Percentiles rank a stretch among this genome's conserved stretches.
phyloP scores from a whole-genome alignment of 2,113 vertebrate species.

The Cacatua alba region DNA sequence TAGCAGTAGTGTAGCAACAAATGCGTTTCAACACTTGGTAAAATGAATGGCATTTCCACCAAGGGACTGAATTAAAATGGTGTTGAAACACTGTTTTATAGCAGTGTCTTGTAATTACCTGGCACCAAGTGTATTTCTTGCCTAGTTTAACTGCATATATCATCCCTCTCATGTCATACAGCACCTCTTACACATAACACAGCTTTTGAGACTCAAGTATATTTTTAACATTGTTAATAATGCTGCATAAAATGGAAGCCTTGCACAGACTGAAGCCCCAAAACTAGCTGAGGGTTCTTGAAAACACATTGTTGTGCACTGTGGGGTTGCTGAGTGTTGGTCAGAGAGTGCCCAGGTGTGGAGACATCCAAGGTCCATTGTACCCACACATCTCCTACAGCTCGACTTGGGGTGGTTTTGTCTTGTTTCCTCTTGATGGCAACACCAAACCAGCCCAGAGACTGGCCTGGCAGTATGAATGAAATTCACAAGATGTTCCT shows the following conservation, averaged over 20 bases:
- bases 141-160: not conserved
- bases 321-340: not conserved
- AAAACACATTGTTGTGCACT: not conserved
- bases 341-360: not conserved
- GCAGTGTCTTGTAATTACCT: not conserved
- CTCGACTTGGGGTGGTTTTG: not conserved
- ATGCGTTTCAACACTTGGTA: not conserved
- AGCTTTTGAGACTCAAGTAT: not conserved
- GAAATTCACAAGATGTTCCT: not conserved
- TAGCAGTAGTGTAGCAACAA: not conserved
- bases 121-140: not conserved
- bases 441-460: not conserved
- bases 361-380: not conserved
- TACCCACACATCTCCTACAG: not conserved
- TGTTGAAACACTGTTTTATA: not conserved
- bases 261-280: fast-evolving
- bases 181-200: not conserved
- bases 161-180: not conserved
- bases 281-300: not conserved
- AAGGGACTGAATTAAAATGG: not conserved
- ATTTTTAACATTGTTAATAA: not conserved
- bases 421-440: not conserved
- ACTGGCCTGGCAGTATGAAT: not conserved
- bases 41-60: not conserved
- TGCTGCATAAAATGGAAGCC: not conserved